Conservation (phyloP, 2,113 vertebrate species). For the Fukomys damarensis region DNA sequence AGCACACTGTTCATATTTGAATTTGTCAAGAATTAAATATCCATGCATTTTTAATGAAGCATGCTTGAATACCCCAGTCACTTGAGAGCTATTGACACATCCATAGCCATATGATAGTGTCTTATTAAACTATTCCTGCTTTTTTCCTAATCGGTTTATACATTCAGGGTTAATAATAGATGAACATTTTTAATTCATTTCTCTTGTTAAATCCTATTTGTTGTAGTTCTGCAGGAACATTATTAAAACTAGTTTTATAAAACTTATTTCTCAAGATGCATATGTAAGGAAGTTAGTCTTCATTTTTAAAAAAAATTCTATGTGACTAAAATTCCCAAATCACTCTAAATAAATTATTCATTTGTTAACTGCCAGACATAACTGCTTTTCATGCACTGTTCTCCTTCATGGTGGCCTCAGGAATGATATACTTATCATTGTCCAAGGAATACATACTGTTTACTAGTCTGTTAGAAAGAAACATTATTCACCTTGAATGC, state of each 20-base stretch:
- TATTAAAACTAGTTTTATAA: conserved; percentile 85
- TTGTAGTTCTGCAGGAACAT: conserved; percentile 82
- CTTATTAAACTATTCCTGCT: conserved; percentile 81
- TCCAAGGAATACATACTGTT: conserved; percentile 71
- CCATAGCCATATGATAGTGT: conserved; percentile 79
- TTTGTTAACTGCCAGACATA: conserved; percentile 75
- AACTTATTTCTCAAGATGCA: conserved; percentile 80
- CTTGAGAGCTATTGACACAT: conserved; percentile 87
- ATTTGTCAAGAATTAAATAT: conserved; percentile 83
- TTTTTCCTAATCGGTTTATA: conserved; percentile 82
- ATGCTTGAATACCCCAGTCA: conserved; percentile 80
- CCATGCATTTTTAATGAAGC: conserved; percentile 85
- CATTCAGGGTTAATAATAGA: conserved; percentile 86
- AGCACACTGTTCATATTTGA: conserved; percentile 69
- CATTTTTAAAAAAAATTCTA: conserved; percentile 72
- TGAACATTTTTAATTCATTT: conserved; percentile 86
- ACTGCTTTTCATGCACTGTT: conserved; percentile 19
- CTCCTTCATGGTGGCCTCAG: conserved; percentile 69
- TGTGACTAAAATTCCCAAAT: conserved; percentile 80
- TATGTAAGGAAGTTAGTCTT: conserved; percentile 76
- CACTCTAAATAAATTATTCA: conserved; percentile 84
- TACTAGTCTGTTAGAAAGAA: conserved; percentile 76
- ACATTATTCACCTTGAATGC: conserved; percentile 64
- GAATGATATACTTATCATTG: conserved; percentile 67
- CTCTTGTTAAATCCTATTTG: conserved; percentile 84